These are phyloP conservation scores for Nylanderia fulva DNA, from an alignment of 1,140 invertebrate genomes.

Conservation along the genomic window DNA sequence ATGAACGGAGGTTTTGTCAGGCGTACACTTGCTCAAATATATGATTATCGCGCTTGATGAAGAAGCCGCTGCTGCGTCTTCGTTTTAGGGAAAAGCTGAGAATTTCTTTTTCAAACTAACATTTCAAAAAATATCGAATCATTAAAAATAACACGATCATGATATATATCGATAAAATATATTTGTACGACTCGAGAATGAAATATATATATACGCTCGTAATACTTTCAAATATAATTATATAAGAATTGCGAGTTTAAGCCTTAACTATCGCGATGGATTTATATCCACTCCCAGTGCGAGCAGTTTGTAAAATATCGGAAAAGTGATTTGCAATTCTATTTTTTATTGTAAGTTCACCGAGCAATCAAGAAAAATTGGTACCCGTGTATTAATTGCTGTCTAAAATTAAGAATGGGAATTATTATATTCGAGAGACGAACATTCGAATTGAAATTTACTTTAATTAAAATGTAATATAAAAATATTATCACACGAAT, in stretches of 20 bases:
- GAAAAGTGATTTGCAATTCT: neutral
- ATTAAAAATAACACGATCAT: slow-evolving; percentile 23
- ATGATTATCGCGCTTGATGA: slow-evolving; percentile 12
- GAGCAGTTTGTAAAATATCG: neutral
- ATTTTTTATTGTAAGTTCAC: neutral
- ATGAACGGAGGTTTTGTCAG: slow-evolving; percentile 45
- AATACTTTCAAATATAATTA: slow-evolving; percentile 21
- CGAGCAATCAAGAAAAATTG: neutral
- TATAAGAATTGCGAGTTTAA: slow-evolving; percentile 1
- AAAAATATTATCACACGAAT: slow-evolving; percentile 15
- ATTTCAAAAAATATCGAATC: neutral
- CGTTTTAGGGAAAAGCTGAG: neutral
- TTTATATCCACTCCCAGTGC: neutral
- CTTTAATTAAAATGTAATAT: neutral
- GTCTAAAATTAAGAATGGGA: neutral
- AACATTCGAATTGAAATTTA: slow-evolving; percentile 26
- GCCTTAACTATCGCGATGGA: neutral
- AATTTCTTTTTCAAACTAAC: neutral
- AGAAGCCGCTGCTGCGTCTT: neutral
- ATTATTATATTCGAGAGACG: neutral
- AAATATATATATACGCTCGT: neutral
- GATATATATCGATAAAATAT: neutral
- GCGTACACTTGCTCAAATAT: slow-evolving; percentile 64
- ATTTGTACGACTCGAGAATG: neutral
- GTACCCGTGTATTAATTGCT: neutral